A percentile compares a stretch with the other conserved stretches of the same genome.
Evolutionary conservation across 2,797 vertebrate species (phyloP).

Genomic region (Pristis pectinata): DNA sequence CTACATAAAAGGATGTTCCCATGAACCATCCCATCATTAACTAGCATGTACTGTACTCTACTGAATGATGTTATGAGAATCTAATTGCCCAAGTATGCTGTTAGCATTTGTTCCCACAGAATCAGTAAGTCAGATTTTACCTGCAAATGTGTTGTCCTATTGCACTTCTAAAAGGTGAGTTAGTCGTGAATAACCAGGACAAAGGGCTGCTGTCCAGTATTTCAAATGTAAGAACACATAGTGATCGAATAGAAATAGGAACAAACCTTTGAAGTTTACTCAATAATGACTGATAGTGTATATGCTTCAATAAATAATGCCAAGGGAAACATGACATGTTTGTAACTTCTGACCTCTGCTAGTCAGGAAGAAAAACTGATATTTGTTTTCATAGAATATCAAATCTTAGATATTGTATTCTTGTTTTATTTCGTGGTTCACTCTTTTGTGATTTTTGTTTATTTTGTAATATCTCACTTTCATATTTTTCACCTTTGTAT

Average conservation of each 20-base stretch:
- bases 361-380: neutral
- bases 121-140: neutral
- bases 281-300: neutral
- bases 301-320: neutral
- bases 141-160: neutral
- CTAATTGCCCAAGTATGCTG: slow-evolving; percentile 26
- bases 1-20: neutral
- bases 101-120: slow-evolving; percentile 14
- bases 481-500: neutral
- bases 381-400: neutral
- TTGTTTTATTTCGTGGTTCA: neutral
- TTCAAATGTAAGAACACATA: neutral
- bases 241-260: slow-evolving; percentile 15
- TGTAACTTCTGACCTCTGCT: neutral
- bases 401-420: neutral
- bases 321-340: neutral
- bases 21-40: slow-evolving; percentile 1
- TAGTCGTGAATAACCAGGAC: neutral
- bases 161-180: slow-evolving; percentile 7
- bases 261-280: slow-evolving; percentile 18
- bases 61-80: neutral
- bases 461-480: neutral
- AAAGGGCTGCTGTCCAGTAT: slow-evolving; percentile 24
- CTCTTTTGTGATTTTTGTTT: neutral
- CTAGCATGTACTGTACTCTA: slow-evolving; percentile 5